A percentile compares a stretch with the other conserved stretches of the same genome.
Evolutionary conservation across 2,797 vertebrate species (phyloP).

Genomic region (Borostomias antarcticus): DNA sequence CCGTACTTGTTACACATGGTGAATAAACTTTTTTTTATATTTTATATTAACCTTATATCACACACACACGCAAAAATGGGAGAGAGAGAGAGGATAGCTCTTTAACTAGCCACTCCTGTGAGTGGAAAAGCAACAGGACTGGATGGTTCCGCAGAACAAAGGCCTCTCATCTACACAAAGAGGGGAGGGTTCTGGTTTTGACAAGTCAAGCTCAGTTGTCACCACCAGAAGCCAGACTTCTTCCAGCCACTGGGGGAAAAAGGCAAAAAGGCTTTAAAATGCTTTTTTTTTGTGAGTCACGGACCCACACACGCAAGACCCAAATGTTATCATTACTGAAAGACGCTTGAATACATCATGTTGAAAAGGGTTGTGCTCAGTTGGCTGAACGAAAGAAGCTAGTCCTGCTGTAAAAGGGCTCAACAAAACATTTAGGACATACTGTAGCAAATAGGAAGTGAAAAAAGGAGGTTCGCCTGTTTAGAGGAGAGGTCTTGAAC

Average conservation of each 20-base stretch:
- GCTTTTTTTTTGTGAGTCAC: neutral
- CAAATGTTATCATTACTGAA: too few relatives aligned
- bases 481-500: too few relatives aligned
- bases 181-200: constrained; percentile 69
- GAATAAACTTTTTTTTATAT: too few relatives aligned
- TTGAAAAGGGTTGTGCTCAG: too few relatives aligned
- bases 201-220: constrained; percentile 69
- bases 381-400: too few relatives aligned
- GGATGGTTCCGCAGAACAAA: constrained; percentile 71
- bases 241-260: constrained; percentile 27
- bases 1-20: too few relatives aligned
- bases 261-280: neutral
- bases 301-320: neutral
- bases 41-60: too few relatives aligned
- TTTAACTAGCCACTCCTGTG: constrained; percentile 58
- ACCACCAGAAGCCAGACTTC: constrained; percentile 61
- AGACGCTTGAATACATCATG: too few relatives aligned
- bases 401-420: too few relatives aligned
- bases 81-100: constrained; percentile 37
- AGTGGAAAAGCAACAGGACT: constrained; percentile 46
- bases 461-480: too few relatives aligned
- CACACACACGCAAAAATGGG: constrained; percentile 6
- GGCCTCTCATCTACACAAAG: constrained; percentile 64
- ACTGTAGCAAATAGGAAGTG: too few relatives aligned
- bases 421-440: too few relatives aligned